phyloP scores from a whole-genome alignment of 2,797 vertebrate genomes.

The Poeciliopsis infans region DNA sequence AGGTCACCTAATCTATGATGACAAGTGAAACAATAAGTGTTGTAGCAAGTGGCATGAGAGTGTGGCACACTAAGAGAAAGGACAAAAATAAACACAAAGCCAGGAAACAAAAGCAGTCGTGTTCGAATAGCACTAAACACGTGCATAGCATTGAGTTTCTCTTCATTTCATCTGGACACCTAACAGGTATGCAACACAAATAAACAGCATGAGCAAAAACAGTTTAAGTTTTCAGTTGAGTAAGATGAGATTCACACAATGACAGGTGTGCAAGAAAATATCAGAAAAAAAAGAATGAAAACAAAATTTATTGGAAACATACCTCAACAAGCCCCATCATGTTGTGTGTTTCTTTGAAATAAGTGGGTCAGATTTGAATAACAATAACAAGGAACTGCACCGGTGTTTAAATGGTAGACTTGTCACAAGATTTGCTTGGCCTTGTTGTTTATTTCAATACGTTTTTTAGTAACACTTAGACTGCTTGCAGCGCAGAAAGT shows the following conservation, averaged over 20 bases:
- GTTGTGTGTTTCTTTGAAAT: not conserved
- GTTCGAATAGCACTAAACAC: constrained; percentile 38
- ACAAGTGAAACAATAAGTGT: constrained; percentile 71
- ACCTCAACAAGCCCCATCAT: not conserved
- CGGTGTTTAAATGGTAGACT: not conserved
- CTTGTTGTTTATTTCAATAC: not conserved
- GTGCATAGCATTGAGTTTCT: constrained; percentile 35
- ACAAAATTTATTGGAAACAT: not conserved
- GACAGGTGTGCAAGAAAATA: not conserved
- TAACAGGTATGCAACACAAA: constrained; percentile 37
- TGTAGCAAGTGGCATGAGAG: constrained; percentile 39
- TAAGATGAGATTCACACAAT: not conserved
- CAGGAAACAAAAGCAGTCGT: constrained; percentile 59
- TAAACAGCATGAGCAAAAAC: not conserved
- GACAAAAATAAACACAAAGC: constrained; percentile 75
- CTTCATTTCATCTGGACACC: constrained; percentile 33
- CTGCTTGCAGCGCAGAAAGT: not conserved
- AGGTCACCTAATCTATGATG: constrained; percentile 58
- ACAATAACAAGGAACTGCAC: not conserved
- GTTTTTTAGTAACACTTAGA: not conserved
- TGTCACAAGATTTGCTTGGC: not conserved
- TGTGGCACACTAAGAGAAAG: constrained; percentile 24
- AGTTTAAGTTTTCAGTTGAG: constrained; percentile 28
- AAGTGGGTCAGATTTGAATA: not conserved
- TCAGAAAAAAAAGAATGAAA: not conserved